Conservation (phyloP, 2,797 vertebrate genomes). For the Acipenser ruthenus region DNA sequence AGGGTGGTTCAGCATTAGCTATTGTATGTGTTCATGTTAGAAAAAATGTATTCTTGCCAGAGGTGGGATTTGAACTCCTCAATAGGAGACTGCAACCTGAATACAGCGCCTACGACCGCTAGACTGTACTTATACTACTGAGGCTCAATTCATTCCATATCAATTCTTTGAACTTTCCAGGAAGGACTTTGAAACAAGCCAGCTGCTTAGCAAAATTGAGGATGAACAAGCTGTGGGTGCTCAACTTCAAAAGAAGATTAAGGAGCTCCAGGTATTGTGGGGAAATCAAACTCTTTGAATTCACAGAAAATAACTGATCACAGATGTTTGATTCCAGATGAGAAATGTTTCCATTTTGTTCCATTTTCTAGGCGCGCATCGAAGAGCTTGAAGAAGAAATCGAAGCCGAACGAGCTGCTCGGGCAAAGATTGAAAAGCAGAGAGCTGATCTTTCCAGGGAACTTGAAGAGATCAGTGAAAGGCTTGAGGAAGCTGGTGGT, state of each 20-base stretch:
- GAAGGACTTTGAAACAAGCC: slow-evolving; percentile 63
- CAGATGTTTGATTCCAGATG: not conserved
- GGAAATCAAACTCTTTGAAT: slow-evolving; percentile 8
- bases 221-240: slow-evolving; percentile 53
- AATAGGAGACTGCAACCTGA: too few species aligned
- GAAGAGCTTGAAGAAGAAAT: slow-evolving; percentile 66
- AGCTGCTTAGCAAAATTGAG: slow-evolving; percentile 56
- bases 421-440: slow-evolving; percentile 61
- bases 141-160: too few species aligned
- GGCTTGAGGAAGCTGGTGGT: slow-evolving; percentile 57
- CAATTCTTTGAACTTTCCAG: slow-evolving; percentile 23
- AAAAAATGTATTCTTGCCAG: too few species aligned
- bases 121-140: too few species aligned
- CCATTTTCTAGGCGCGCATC: slow-evolving; percentile 45
- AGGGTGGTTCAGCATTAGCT: too few species aligned
- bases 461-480: slow-evolving; percentile 65
- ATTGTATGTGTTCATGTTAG: too few species aligned
- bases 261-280: slow-evolving; percentile 56
- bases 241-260: slow-evolving; percentile 68
- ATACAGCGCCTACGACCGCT: too few species aligned
- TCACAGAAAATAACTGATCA: not conserved
- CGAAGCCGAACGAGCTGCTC: slow-evolving; percentile 50
- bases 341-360: not conserved
- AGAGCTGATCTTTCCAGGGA: slow-evolving; percentile 56
- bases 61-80: too few species aligned